These are phyloP conservation scores for Pelobates cultripes DNA, from an alignment of 2,797 vertebrate species.

Conservation along the genomic window DNA sequence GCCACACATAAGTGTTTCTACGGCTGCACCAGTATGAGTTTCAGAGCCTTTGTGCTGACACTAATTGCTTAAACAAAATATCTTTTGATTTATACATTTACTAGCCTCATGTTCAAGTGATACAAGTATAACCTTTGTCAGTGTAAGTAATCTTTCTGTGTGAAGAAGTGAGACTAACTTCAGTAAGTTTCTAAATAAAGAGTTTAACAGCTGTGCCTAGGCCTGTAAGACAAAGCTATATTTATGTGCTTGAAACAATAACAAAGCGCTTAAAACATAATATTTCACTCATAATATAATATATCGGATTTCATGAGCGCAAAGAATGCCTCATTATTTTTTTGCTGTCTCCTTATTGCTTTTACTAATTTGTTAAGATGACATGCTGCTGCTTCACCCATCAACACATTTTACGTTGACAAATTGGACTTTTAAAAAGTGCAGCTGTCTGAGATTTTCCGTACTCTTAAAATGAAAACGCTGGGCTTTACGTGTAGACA, in stretches of 20 bases:
- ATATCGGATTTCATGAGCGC: slow-evolving; percentile 35
- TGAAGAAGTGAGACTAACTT: too few relatives aligned
- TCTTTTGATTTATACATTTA: too few relatives aligned
- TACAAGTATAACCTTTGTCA: too few relatives aligned
- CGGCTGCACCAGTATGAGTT: too few relatives aligned
- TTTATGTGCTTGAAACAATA: slow-evolving; percentile 26
- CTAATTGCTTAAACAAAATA: too few relatives aligned
- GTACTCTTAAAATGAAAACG: not conserved
- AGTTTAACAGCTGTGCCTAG: not conserved
- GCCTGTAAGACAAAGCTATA: not conserved
- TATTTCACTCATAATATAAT: slow-evolving; percentile 19
- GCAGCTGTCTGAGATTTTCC: slow-evolving; percentile 38
- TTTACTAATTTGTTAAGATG: slow-evolving; percentile 32
- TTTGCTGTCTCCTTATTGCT: slow-evolving; percentile 20
- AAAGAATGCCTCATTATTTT: slow-evolving; percentile 28
- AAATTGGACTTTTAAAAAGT: slow-evolving; percentile 21
- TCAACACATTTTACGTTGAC: slow-evolving; percentile 28
- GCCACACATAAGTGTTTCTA: too few relatives aligned
- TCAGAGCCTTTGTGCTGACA: too few relatives aligned
- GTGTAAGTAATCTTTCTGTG: too few relatives aligned
- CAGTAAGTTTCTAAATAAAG: slow-evolving; percentile 4
- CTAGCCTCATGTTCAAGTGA: too few relatives aligned
- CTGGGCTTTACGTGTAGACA: not conserved
- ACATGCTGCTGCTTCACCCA: slow-evolving; percentile 23
- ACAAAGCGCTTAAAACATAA: slow-evolving; percentile 7